phyloP scores from a whole-genome alignment of 2,888 invertebrate species.

The Salpingus planirostris region DNA sequence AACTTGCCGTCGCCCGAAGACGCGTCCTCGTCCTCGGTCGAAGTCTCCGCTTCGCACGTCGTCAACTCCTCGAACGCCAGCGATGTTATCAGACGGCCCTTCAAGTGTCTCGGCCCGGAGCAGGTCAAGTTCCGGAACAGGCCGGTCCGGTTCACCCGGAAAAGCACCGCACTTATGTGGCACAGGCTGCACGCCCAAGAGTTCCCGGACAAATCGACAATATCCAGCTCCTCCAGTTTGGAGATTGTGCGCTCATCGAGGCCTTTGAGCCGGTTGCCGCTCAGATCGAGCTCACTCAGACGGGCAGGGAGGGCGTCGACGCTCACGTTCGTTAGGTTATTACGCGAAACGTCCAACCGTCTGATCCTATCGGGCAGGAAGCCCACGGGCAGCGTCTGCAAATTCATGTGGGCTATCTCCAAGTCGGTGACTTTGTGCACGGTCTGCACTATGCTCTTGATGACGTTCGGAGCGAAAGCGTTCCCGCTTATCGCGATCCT shows the following conservation, averaged over 20 bases:
- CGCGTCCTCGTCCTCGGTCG: conserved; percentile 41
- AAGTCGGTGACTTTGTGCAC: conserved; percentile 50
- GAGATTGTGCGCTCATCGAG: conserved; percentile 50
- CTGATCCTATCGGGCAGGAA: conserved; percentile 53
- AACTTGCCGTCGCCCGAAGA: conserved; percentile 38
- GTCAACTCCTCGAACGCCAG: conserved; percentile 38
- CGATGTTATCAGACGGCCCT: conserved; percentile 40
- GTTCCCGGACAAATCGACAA: conserved; percentile 51
- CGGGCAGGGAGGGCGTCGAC: conserved; percentile 49
- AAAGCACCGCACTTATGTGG: conserved; percentile 49
- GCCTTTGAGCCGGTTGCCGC: conserved; percentile 61
- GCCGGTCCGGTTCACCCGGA: conserved; percentile 48
- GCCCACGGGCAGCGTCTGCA: conserved; percentile 47
- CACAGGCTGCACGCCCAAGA: conserved; percentile 64
- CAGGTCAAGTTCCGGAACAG: conserved; percentile 50
- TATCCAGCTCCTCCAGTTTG: conserved; percentile 49
- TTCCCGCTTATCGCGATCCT: conserved; percentile 66
- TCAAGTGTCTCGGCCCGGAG: conserved; percentile 48
- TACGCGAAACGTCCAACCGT: conserved; percentile 64
- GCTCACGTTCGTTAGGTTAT: conserved; percentile 53
- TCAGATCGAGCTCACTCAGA: conserved; percentile 59
- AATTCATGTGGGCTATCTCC: conserved; percentile 51
- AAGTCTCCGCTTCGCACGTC: conserved; percentile 44
- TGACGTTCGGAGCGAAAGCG: conserved; percentile 51
- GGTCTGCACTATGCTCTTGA: conserved; percentile 50